These are phyloP conservation scores for Edolisoma coerulescens DNA, from an alignment of 2,113 vertebrate genomes.

Conservation along the genomic window DNA sequence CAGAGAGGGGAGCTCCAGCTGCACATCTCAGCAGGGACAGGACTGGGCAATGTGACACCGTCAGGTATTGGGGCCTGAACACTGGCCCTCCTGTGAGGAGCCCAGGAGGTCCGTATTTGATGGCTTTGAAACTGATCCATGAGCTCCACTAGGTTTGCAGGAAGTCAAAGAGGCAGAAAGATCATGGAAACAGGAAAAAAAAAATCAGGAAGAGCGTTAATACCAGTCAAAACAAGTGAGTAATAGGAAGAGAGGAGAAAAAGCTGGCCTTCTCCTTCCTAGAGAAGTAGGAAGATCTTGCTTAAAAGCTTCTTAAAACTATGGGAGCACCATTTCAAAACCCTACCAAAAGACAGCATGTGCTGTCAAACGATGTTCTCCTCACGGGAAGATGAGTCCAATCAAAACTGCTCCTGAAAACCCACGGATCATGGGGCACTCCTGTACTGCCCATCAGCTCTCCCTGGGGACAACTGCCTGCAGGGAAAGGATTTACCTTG, in stretches of 20 bases:
- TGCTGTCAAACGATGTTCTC: not conserved
- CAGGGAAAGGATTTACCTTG: not conserved
- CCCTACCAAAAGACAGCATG: not conserved
- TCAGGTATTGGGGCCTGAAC: not conserved
- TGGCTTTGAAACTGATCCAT: not conserved
- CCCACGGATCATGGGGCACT: accelerated
- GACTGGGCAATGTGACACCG: not conserved
- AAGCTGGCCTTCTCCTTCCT: not conserved
- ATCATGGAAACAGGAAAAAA: not conserved
- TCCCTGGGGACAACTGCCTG: not conserved
- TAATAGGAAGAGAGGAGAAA: not conserved
- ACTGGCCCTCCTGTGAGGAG: not conserved
- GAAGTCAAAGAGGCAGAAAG: not conserved
- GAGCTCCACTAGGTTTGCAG: not conserved
- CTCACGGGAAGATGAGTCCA: not conserved
- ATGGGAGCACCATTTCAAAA: not conserved
- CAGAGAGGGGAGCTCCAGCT: not conserved
- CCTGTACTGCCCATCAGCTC: not conserved
- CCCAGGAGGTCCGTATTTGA: not conserved
- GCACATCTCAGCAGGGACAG: not conserved
- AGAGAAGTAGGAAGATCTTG: not conserved
- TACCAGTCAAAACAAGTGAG: not conserved
- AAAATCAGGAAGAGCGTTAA: not conserved
- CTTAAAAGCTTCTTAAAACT: not conserved
- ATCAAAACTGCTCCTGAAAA: not conserved